Evolutionary conservation across 2,113 vertebrate genomes (phyloP).

Genomic region (Hiodon alosoides): DNA sequence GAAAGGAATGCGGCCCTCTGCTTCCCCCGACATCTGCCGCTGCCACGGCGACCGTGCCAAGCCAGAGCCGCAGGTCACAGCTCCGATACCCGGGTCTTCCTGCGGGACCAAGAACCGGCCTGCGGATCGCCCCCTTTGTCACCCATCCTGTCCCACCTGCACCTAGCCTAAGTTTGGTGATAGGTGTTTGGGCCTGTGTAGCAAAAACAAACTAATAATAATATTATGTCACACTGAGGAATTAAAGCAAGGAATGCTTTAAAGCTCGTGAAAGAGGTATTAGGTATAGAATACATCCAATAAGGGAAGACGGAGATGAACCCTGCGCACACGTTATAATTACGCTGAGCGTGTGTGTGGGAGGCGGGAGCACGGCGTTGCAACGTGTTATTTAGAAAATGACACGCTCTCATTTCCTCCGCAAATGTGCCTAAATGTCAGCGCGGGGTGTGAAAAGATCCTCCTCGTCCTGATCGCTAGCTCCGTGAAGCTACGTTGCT

Average conservation of each 20-base stretch:
- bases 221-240: too few species aligned
- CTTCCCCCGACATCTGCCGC: not conserved
- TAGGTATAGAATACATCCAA: not conserved
- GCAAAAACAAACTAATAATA: too few species aligned
- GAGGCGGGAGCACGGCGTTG: not conserved
- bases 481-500: too few species aligned
- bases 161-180: too few species aligned
- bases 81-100: too few species aligned
- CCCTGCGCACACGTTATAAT: not conserved
- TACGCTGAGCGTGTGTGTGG: constrained; percentile 5
- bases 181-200: too few species aligned
- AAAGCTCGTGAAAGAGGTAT: not conserved
- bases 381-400: not conserved
- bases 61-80: not conserved
- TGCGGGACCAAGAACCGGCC: too few species aligned
- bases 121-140: too few species aligned
- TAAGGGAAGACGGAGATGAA: not conserved
- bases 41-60: not conserved
- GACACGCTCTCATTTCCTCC: not conserved
- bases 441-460: not conserved
- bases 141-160: too few species aligned
- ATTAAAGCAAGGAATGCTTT: too few species aligned
- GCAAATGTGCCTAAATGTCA: not conserved
- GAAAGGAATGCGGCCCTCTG: constrained; percentile 1
- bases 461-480: not conserved